phyloP scores from a whole-genome alignment of 2,113 vertebrate species.

The human (Homo sapiens) region DNA sequence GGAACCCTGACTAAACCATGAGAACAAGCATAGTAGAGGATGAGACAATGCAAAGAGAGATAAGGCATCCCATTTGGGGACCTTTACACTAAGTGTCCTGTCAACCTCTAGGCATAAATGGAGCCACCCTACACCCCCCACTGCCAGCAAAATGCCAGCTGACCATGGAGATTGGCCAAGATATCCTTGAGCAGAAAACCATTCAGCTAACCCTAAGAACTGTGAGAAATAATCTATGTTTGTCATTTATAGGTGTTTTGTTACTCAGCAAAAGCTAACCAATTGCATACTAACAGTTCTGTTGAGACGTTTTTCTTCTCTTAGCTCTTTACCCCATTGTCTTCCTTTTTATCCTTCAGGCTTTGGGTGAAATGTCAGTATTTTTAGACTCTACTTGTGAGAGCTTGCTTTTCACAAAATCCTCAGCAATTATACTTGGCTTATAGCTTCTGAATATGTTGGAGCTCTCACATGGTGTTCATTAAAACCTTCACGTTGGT shows the following conservation, averaged over 20 bases:
- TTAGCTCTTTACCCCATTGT: background rate
- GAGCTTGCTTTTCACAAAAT: background rate
- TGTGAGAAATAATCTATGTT: background rate
- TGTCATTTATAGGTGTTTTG: background rate
- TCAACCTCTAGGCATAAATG: background rate
- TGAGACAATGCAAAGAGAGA: background rate
- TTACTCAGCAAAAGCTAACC: background rate
- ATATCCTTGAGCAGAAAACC: background rate
- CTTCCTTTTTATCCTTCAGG: background rate
- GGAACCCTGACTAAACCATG: background rate
- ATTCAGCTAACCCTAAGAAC: background rate
- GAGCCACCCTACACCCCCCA: background rate
- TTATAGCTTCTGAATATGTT: background rate
- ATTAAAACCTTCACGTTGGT: background rate
- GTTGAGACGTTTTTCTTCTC: background rate
- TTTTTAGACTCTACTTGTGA: background rate
- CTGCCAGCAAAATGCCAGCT: background rate
- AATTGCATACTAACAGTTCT: background rate
- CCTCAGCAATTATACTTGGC: background rate
- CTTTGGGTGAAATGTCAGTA: background rate
- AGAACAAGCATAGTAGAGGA: background rate
- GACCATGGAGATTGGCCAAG: background rate
- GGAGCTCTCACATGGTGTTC: background rate
- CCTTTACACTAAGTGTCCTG: background rate
- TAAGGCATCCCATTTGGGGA: background rate